Conservation (phyloP, 1,140 invertebrate species). For the Dendroctonus ponderosae region DNA sequence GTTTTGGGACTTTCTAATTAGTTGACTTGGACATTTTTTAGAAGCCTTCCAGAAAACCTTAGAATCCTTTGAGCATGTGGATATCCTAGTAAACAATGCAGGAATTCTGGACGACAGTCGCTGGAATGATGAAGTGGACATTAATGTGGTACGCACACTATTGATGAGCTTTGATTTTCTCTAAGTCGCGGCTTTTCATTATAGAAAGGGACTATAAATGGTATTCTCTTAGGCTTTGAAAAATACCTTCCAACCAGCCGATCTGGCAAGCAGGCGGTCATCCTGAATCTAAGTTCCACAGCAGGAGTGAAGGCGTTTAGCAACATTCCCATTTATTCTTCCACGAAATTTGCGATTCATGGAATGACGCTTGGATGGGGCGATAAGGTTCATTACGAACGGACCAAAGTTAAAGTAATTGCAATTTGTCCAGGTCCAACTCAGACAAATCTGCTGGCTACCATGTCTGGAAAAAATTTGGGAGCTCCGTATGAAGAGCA, state of each 20-base stretch:
- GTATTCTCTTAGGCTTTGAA: conserved; percentile 38
- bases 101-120: conserved; percentile 53
- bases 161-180: conserved; percentile 10
- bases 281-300: conserved; percentile 41
- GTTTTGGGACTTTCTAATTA: too few relatives aligned
- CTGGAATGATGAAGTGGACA: conserved; percentile 53
- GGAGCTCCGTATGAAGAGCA: conserved; percentile 31
- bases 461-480: conserved; percentile 23
- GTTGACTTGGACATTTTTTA: conserved; percentile 27
- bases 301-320: conserved; percentile 29
- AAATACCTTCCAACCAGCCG: conserved; percentile 40
- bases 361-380: conserved; percentile 37
- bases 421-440: conserved; percentile 48
- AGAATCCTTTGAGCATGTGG: conserved; percentile 47
- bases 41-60: conserved; percentile 32
- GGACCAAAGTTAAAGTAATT: conserved; percentile 45
- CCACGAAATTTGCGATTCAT: conserved; percentile 39
- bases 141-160: conserved; percentile 58
- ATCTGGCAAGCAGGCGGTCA: conserved; percentile 36
- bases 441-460: conserved; percentile 27
- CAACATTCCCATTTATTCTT: conserved; percentile 38
- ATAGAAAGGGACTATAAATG: conserved; percentile 40
- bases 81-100: conserved; percentile 58
- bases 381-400: conserved; percentile 29
- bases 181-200: neutral